Base-by-base conservation (phyloP, 2,888 invertebrate genomes). In the Patella depressa region DNA sequence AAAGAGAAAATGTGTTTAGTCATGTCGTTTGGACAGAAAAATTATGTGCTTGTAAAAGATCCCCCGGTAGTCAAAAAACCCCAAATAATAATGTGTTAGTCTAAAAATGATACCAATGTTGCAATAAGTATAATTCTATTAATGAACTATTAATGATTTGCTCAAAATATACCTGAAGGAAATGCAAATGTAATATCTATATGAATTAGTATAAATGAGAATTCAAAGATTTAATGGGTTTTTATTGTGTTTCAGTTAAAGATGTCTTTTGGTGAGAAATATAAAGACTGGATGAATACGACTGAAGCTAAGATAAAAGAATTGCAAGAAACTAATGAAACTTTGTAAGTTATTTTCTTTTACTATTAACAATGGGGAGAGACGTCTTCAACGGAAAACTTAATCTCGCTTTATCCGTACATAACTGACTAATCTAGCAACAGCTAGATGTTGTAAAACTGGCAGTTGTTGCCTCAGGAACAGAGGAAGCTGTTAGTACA, bases 281-380 rank as follows among this genome's bases (percentile, higher is more conserved):
- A 90, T 78, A 82, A 80, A 70, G 86, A 89, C 53, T 90, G 90
- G 90, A 89, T 90, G 88, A 84, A 82, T 73, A 83, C 84, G 24
- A 90, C 89, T 12, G 90, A 90, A 76, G 79, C 79, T 3, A 90
- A 89, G 79, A 86, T 90, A 65, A 80, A 79, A 17, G 89, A 89
- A 34, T 79, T 90, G 7, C 87, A 89, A 74, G 83, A 86, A 65
- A 84, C 89, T 9, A 90, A 90, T 77, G 81, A 81, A n/a, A 69
- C 89, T 71, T 77, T 90, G 89, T 90, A 82, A 88, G 89, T 84
- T 12, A 45, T 24, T 57, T 55, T 5, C 3, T 19, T 29, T n/a
- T 24, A 45, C 45, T 45, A 45, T 45, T 45, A 45, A 45, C 45
- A 45, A 45, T 45, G 45, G 7, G 34, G 45, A 45, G 45, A 7